These are phyloP conservation scores for Anastrepha obliqua DNA, from an alignment of 1,140 invertebrate species.

Conservation along the genomic window DNA sequence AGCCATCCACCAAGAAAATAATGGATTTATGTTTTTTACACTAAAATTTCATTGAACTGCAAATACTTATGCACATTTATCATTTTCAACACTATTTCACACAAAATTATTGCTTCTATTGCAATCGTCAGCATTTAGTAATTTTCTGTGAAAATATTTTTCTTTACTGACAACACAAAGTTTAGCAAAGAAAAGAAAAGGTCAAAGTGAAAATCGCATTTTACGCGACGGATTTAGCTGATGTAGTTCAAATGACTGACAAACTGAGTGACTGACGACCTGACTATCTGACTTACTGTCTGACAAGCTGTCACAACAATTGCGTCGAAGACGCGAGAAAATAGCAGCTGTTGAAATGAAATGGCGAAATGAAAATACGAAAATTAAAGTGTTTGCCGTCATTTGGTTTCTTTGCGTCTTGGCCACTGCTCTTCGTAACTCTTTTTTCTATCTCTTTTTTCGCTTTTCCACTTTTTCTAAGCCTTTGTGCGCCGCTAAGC, in stretches of 20 bases:
- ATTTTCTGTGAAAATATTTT: too few species aligned
- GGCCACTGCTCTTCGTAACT: background rate
- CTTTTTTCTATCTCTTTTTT: background rate
- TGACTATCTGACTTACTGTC: background rate
- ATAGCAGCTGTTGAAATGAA: background rate
- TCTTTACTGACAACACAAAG: too few species aligned
- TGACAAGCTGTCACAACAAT: background rate
- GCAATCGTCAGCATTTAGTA: too few species aligned
- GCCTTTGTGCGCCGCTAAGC: conserved; percentile 9
- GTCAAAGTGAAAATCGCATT: background rate
- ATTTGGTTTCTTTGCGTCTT: background rate
- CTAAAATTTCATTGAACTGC: too few species aligned
- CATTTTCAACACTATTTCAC: too few species aligned
- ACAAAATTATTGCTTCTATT: too few species aligned
- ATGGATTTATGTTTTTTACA: too few species aligned
- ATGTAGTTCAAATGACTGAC: background rate
- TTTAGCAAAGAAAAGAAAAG: too few species aligned
- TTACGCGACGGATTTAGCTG: background rate
- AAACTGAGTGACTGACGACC: background rate
- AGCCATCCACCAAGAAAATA: too few species aligned
- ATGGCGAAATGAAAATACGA: background rate
- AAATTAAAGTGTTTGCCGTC: background rate
- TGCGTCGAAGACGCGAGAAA: background rate
- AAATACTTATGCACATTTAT: too few species aligned
- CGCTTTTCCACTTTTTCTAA: background rate